Conservation (phyloP, 1,140 invertebrate genomes). For the Drosophila persimilis region DNA sequence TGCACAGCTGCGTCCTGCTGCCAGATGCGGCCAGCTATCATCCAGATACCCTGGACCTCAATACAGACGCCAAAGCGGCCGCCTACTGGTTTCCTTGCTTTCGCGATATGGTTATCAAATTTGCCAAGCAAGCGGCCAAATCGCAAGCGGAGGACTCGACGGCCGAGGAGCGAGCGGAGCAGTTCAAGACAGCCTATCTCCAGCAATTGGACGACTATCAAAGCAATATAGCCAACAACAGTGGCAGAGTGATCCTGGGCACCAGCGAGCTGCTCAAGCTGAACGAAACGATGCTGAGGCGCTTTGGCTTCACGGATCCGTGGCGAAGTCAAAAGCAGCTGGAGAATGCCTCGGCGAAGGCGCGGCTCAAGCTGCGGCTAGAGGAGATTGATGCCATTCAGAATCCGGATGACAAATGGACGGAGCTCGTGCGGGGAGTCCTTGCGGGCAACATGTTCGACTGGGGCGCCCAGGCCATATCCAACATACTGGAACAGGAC, state of each 20-base stretch:
- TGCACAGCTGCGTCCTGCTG: conserved; percentile 80
- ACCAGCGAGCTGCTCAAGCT: conserved; percentile 95
- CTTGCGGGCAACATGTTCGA: conserved; percentile 96
- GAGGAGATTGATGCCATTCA: conserved; percentile 85
- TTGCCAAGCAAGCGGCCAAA: conserved; percentile 89
- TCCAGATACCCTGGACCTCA: conserved; percentile 95
- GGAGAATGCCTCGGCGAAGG: conserved; percentile 85
- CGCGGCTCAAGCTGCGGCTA: conserved; percentile 84
- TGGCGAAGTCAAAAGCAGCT: conserved; percentile 90
- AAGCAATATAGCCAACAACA: conserved; percentile 88
- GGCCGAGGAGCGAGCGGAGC: conserved; percentile 90
- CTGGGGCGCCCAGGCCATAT: conserved; percentile 96
- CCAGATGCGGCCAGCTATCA: conserved; percentile 86
- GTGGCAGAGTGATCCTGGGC: conserved; percentile 79
- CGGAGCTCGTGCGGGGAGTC: conserved; percentile 85
- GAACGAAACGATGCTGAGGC: conserved; percentile 94
- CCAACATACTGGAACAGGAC: conserved; percentile 90
- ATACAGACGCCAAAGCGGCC: conserved; percentile 92
- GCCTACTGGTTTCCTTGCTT: conserved; percentile 97
- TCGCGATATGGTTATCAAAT: conserved; percentile 91
- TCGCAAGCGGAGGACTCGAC: conserved; percentile 90
- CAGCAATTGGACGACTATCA: conserved; percentile 90
- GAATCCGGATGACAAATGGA: conserved; percentile 85
- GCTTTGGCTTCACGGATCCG: conserved; percentile 96
- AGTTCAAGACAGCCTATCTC: conserved; percentile 93